Conservation (phyloP, 2,888 invertebrate species). For the Crepidodera aurea region DNA sequence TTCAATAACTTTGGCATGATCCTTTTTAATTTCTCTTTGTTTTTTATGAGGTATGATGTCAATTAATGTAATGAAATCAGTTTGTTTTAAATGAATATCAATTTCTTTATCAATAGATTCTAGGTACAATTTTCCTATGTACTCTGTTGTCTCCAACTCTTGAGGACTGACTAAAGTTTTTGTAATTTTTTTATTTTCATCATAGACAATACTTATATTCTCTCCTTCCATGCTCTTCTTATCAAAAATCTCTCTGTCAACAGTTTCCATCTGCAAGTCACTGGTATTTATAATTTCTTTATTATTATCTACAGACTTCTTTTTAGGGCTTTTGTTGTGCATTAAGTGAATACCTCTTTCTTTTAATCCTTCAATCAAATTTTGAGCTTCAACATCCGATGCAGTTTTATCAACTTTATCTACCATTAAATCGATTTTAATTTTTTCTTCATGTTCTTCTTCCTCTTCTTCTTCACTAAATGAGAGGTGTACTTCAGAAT, state of each 20-base stretch:
- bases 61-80: constrained; percentile 46
- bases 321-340: constrained; percentile 50
- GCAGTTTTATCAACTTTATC: constrained; percentile 30
- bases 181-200: neutral
- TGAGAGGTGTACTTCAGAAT: constrained; percentile 16
- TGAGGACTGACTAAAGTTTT: neutral
- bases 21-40: neutral
- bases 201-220: constrained; percentile 11
- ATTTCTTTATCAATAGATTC: constrained; percentile 47
- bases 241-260: constrained; percentile 31
- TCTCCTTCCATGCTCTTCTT: constrained; percentile 12
- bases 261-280: constrained; percentile 20
- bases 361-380: constrained; percentile 53
- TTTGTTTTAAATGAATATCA: constrained; percentile 43
- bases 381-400: constrained; percentile 49
- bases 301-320: constrained; percentile 20
- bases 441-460: constrained; percentile 2
- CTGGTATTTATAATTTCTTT: constrained; percentile 15
- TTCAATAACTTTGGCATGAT: neutral
- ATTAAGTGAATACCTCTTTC: constrained; percentile 57
- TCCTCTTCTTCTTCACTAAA: constrained; percentile 1
- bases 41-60: constrained; percentile 38
- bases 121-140: constrained; percentile 48
- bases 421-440: neutral
- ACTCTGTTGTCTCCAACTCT: constrained; percentile 12